A percentile compares a stretch with the other conserved stretches of the same genome.
Conservation (phyloP, 2,113 vertebrate genomes). For the Apteryx owenii region DNA sequence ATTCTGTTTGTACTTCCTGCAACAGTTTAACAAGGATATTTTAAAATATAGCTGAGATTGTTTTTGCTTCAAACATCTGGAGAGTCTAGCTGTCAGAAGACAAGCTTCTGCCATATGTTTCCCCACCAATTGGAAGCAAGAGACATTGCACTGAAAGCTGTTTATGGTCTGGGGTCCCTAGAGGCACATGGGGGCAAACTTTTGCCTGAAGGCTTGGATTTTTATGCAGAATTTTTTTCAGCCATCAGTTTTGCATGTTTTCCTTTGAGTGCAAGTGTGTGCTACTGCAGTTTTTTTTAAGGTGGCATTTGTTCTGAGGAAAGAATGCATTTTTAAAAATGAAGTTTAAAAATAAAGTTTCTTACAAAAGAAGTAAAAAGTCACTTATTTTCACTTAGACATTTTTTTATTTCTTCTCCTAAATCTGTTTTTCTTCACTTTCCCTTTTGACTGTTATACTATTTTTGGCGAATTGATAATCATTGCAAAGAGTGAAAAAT, state of each 20-base stretch:
- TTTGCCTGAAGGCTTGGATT: slow-evolving; percentile 62
- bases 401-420: slow-evolving; percentile 72
- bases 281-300: slow-evolving; percentile 68
- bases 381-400: slow-evolving; percentile 78
- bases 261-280: slow-evolving; percentile 79
- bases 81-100: slow-evolving; percentile 59
- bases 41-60: slow-evolving; percentile 59
- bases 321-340: slow-evolving; percentile 76
- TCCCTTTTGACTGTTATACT: slow-evolving; percentile 72
- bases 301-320: slow-evolving; percentile 76
- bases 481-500: slow-evolving; percentile 62
- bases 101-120: slow-evolving; percentile 66
- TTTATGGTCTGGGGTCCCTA: slow-evolving; percentile 59
- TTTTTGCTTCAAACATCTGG: slow-evolving; percentile 60
- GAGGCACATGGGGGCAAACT: slow-evolving; percentile 50
- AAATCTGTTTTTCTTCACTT: slow-evolving; percentile 64
- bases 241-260: slow-evolving; percentile 78
- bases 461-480: slow-evolving; percentile 77
- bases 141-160: slow-evolving; percentile 77
- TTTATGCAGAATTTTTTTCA: slow-evolving; percentile 77
- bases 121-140: slow-evolving; percentile 68
- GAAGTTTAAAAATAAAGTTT: slow-evolving; percentile 75
- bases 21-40: slow-evolving; percentile 56
- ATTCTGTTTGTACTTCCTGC: slow-evolving; percentile 71
- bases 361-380: slow-evolving; percentile 74